Base-by-base conservation (phyloP, 2,113 vertebrate species). In the Mystacornis crossleyi region DNA sequence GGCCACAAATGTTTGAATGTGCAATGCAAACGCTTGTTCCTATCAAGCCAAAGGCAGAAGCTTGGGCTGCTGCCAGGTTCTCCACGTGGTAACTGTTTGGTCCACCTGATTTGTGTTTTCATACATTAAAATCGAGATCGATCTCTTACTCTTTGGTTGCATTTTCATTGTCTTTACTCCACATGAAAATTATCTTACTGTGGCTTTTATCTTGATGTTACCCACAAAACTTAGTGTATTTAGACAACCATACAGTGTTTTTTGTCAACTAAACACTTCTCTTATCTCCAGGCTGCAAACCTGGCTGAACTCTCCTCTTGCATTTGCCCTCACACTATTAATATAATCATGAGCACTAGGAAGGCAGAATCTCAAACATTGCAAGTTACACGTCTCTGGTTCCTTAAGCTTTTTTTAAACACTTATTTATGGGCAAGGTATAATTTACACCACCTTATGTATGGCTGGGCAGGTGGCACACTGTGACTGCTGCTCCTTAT, bases 351-450 rank as follows among this genome's bases (percentile, higher is more conserved):
- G 61, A 92, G 60, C 40, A 48, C 57, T 51, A 71, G 48, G 86
- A 86, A 93, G 64, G 80, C 83, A 92, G 70, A 81, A 77, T 81
- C 65, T 92, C 80, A 84, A 40, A 77, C 91, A 91, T 9, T 1
- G 47, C 66, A 71, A 95, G 86, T 95, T 92, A 95, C 64, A 79
- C 2, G 15, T 83, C 91, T 95, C 94, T 94, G 53, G 83, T 95
- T 95, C 89, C 94, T 93, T 74, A 60, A 73, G 85, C 95, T 96
- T 96, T 97, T 96, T 96, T 94, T 91, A 95, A 97, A 90, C 85
- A 81, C 55, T 94, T 96, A 96, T 95, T 97, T 97, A 94, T 96
- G 95, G 95, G 67, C 60, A 88, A 97, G 74, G 79, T 94, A 91
- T 96, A 96, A 95, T 47, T 96, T 96, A 96, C 81, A 95, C 58